Percentiles rank a stretch among this genome's conserved stretches.
These are phyloP conservation scores for Mesembrinibis cayennensis DNA, from an alignment of 2,113 vertebrate genomes.

Conservation along the genomic window DNA sequence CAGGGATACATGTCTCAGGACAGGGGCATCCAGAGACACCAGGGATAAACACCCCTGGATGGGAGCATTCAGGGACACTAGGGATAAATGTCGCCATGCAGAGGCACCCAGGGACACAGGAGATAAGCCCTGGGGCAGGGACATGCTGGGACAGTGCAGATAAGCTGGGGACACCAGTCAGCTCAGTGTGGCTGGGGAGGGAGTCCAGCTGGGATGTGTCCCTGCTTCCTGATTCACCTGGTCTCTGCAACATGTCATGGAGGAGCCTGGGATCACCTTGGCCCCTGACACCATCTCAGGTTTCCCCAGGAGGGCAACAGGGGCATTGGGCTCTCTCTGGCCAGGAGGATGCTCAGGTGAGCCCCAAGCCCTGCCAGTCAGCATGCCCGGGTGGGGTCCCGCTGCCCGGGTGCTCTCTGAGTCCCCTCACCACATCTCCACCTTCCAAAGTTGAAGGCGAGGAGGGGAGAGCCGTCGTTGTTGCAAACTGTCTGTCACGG, in stretches of 20 bases:
- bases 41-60: not conserved
- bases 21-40: not conserved
- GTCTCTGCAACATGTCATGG: fast-evolving
- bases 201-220: not conserved
- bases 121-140: not conserved
- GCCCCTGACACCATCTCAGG: not conserved
- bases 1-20: too few species aligned
- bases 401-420: fast-evolving
- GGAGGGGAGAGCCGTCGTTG: not conserved
- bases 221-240: not conserved
- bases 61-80: too few species aligned
- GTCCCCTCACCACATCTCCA: not conserved
- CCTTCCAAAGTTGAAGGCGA: fast-evolving
- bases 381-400: not conserved
- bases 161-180: not conserved
- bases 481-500: not conserved
- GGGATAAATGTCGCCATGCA: not conserved
- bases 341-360: fast-evolving
- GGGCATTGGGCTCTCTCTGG: fast-evolving
- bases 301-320: not conserved
- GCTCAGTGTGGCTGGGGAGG: not conserved
- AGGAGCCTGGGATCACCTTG: not conserved
- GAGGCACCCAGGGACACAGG: not conserved
- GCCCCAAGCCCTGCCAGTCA: fast-evolving
- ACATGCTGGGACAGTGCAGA: not conserved